These are phyloP conservation scores for Charadrius vociferus DNA, from an alignment of 2,113 vertebrate species.

Conservation along the genomic window DNA sequence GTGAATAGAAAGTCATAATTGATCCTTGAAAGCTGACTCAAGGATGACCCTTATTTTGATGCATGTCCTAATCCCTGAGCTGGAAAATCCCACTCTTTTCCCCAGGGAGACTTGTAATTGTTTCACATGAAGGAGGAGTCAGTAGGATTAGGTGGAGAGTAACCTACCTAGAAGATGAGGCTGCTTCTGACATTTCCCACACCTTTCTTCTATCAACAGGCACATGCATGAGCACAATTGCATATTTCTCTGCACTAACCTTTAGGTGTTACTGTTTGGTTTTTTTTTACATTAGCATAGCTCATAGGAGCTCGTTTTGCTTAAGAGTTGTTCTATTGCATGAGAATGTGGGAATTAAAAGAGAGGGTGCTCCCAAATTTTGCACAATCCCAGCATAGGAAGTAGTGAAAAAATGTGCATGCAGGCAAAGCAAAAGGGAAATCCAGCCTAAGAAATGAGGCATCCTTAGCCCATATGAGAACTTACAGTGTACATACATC, in stretches of 20 bases:
- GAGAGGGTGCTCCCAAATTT: not conserved
- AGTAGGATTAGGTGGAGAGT: not conserved
- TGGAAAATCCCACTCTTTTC: not conserved
- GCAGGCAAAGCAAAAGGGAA: not conserved
- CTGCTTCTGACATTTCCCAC: not conserved
- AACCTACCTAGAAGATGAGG: not conserved
- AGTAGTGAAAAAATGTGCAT: not conserved
- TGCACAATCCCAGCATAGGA: not conserved
- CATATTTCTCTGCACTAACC: not conserved
- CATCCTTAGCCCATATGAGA: not conserved
- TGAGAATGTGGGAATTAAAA: not conserved
- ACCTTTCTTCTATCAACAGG: not conserved
- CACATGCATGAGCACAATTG: not conserved
- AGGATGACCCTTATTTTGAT: not conserved
- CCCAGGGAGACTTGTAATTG: not conserved
- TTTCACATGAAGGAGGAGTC: not conserved
- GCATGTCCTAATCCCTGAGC: not conserved
- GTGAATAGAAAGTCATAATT: not conserved
- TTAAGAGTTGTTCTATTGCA: not conserved
- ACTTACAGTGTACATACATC: not conserved
- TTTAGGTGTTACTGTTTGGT: not conserved
- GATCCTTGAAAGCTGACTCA: not conserved
- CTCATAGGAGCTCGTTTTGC: not conserved
- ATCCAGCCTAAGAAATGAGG: not conserved
- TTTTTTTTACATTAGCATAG: not conserved